Evolutionary conservation across 1,140 invertebrate genomes (phyloP).

Genomic region (Drosophila setifemur): DNA sequence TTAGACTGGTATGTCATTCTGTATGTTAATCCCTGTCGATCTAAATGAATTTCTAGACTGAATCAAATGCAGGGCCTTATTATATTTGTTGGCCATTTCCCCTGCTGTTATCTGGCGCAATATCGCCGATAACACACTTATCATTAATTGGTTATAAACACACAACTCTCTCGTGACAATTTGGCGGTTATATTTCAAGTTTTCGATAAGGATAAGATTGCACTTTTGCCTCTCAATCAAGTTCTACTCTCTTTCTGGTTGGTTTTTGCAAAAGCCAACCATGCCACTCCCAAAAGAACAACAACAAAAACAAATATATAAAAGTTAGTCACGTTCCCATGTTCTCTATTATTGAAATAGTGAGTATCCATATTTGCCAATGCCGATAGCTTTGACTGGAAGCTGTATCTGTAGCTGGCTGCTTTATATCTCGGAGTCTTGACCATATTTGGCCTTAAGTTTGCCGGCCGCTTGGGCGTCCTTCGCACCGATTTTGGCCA

Average conservation of each 20-base stretch:
- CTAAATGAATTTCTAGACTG: constrained; percentile 28
- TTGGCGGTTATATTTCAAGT: constrained; percentile 51
- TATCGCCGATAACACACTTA: constrained; percentile 57
- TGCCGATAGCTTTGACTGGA: constrained; percentile 32
- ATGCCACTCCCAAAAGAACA: constrained; percentile 31
- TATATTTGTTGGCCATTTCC: constrained; percentile 33
- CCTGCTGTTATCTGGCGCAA: constrained; percentile 41
- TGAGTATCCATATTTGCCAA: constrained; percentile 67
- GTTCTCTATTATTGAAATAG: constrained; percentile 12
- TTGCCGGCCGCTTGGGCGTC: constrained; percentile 64
- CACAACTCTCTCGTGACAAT: constrained; percentile 22
- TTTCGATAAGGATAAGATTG: constrained; percentile 64
- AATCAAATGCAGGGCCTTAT: constrained; percentile 25
- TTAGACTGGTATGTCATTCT: constrained; percentile 58
- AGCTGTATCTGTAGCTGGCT: constrained; percentile 8
- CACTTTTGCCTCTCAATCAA: constrained; percentile 9
- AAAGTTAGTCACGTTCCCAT: constrained; percentile 38
- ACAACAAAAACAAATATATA: constrained; percentile 6
- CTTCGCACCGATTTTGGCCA: constrained; percentile 69
- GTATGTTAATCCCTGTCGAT: background rate
- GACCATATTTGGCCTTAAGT: constrained; percentile 57
- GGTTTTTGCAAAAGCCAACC: too few relatives aligned
- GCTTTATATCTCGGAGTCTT: constrained; percentile 20
- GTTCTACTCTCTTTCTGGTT: background rate
- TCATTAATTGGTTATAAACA: constrained; percentile 67